Conservation (phyloP, 2,113 vertebrate genomes). For the Dasyurus viverrinus region DNA sequence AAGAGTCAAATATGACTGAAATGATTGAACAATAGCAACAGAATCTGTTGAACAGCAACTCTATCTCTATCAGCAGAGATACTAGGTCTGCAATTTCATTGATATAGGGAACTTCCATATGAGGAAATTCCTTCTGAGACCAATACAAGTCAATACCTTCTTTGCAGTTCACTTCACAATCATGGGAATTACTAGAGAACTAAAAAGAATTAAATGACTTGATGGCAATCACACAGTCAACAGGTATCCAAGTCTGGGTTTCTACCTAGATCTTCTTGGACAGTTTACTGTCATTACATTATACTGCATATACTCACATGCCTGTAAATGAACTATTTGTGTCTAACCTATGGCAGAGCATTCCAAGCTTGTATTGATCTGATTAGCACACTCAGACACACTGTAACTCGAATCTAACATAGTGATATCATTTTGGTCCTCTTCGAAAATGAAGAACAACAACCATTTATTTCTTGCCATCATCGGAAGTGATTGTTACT, state of each 20-base stretch:
- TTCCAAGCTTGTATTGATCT: no score
- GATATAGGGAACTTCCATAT: not conserved
- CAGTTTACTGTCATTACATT: not conserved
- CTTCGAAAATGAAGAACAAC: no score
- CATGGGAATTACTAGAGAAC: not conserved
- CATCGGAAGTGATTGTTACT: conserved; percentile 65
- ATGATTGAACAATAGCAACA: not conserved
- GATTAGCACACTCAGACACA: no score
- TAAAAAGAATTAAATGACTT: not conserved
- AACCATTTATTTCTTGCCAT: conserved; percentile 38
- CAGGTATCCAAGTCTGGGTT: not conserved
- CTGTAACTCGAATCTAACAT: no score
- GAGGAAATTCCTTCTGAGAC: not conserved
- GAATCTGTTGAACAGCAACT: no score
- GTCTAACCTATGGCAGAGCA: no score
- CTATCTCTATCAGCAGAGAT: not conserved
- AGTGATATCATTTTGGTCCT: no score
- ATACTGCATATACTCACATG: not conserved
- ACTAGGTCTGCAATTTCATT: not conserved
- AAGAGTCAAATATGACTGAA: not conserved
- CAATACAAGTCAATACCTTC: not conserved
- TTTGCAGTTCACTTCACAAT: not conserved
- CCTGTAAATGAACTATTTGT: not conserved
- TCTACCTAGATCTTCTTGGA: not conserved
- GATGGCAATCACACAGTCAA: not conserved